Percentiles rank a stretch among this genome's conserved stretches.
These are phyloP conservation scores for Alosa sapidissima DNA, from an alignment of 2,797 vertebrate genomes.

Conservation along the genomic window DNA sequence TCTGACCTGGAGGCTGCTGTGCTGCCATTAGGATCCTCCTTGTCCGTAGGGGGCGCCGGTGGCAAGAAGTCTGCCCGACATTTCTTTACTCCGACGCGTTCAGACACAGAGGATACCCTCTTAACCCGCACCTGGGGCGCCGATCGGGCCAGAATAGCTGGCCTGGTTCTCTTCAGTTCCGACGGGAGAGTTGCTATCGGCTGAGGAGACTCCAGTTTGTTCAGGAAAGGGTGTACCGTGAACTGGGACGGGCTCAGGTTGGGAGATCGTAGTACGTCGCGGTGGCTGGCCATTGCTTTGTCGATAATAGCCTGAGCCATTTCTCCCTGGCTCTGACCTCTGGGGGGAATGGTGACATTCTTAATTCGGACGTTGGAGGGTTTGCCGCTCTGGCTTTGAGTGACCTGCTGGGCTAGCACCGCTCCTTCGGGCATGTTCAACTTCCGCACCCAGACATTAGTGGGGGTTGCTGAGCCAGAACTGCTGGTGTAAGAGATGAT, in stretches of 20 bases:
- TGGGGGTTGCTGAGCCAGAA: conserved; percentile 29
- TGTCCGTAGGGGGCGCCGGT: conserved; percentile 49
- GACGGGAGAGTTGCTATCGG: conserved; percentile 30
- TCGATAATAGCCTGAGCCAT: conserved; percentile 68
- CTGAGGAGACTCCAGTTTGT: conserved; percentile 36
- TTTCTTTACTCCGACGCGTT: conserved; percentile 73
- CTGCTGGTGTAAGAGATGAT: conserved; percentile 48
- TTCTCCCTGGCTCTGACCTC: conserved; percentile 39
- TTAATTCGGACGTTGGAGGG: not conserved
- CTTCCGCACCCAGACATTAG: conserved; percentile 43
- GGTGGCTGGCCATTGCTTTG: conserved; percentile 66
- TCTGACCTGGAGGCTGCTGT: conserved; percentile 17
- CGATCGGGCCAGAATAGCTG: conserved; percentile 37
- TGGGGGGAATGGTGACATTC: conserved; percentile 35
- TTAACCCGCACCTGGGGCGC: conserved; percentile 74
- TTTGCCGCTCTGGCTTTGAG: not conserved
- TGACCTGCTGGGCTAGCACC: conserved; percentile 6
- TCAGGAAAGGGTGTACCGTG: conserved; percentile 36
- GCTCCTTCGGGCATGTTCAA: conserved; percentile 40
- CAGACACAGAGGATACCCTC: conserved; percentile 71
- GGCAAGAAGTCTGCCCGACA: conserved; percentile 66
- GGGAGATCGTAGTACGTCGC: conserved; percentile 28
- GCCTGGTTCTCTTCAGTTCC: conserved; percentile 21
- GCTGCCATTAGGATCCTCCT: conserved; percentile 58
- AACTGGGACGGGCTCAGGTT: conserved; percentile 31